A percentile compares a stretch with the other conserved stretches of the same genome.
phyloP scores from a whole-genome alignment of 1,140 invertebrate genomes.

The Cecropterus lyciades region DNA sequence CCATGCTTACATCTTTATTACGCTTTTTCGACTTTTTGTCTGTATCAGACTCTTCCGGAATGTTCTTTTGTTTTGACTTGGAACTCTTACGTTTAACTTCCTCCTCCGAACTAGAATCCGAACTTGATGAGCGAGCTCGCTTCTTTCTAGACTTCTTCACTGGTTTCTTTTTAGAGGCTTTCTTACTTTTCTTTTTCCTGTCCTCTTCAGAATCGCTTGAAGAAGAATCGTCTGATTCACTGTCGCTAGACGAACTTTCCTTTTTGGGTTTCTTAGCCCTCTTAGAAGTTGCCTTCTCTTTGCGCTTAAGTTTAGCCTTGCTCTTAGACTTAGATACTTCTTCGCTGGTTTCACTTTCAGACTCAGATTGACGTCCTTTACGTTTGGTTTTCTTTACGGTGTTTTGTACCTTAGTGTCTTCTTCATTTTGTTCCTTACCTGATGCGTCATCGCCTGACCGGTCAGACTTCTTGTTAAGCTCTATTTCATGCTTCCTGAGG shows the following conservation, averaged over 20 bases:
- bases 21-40: conserved; percentile 77
- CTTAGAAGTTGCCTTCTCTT: conserved; percentile 78
- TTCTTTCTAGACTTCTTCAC: conserved; percentile 81
- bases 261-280: conserved; percentile 83
- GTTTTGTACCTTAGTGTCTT: conserved; percentile 59
- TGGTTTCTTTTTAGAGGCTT: conserved; percentile 77
- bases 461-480: conserved; percentile 79
- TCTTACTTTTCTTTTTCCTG: conserved; percentile 86
- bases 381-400: conserved; percentile 68
- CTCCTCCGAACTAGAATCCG: conserved; percentile 87
- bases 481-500: conserved; percentile 90
- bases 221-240: conserved; percentile 86
- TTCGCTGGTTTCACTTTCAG: conserved; percentile 77
- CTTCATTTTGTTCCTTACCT: conserved; percentile 72
- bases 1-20: conserved; percentile 63
- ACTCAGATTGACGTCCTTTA: conserved; percentile 70
- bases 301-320: conserved; percentile 80
- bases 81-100: conserved; percentile 84
- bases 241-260: conserved; percentile 82
- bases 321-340: conserved; percentile 75
- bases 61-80: conserved; percentile 79
- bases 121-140: conserved; percentile 81
- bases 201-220: conserved; percentile 87
- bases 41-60: conserved; percentile 73
- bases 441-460: conserved; percentile 70